Evolutionary conservation across 2,113 vertebrate genomes (phyloP), one percentile per base, ranked within the genome.

Genomic region (Polyodon spathula): DNA sequence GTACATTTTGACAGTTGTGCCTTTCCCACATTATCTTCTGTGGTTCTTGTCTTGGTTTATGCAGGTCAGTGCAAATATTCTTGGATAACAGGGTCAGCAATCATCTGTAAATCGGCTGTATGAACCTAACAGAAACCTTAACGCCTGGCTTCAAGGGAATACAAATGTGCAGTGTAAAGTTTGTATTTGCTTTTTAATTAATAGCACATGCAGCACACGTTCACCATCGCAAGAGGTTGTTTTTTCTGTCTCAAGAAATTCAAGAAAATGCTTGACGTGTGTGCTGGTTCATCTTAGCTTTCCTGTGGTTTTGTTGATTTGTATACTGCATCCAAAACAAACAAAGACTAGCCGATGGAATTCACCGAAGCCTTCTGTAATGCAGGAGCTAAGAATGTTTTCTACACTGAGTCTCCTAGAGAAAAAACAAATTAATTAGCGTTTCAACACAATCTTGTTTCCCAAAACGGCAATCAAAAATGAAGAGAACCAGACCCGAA

Each of bases 241-340:
- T 27, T 27, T 27, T 27, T 27, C 27, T 27, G 27, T 27, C n/a
- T n/a, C 27, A 27, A 3, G 27, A 27, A 27, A 27, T 27, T 27
- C 27, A 27, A 27, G 27, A 27, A 27, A 27, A 27, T 3, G 67
- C 71, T 27, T 77, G 79, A 73, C 60, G 1, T 40, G 68, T 73
- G 75, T 6, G 27, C 27, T 42, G 66, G 66, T 78, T 69, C 77
- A 63, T 70, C 37, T 79, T 76, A 60, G 54, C 69, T 81, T 77
- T 78, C 73, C 76, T 68, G 71, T 59, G 53, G 60, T 68, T 72
- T 78, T 69, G 75, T 80, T 79, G 77, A 86, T 42, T 67, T 68
- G 71, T 15, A 12, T 38, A 64, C 54, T 43, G 15, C 63, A 73
- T 86, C 84, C 85, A 87, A 87, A 72, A 73, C 67, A 86, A 88